Conservation (phyloP, 1,140 invertebrate species). For the Catajapyx aquilonaris region DNA sequence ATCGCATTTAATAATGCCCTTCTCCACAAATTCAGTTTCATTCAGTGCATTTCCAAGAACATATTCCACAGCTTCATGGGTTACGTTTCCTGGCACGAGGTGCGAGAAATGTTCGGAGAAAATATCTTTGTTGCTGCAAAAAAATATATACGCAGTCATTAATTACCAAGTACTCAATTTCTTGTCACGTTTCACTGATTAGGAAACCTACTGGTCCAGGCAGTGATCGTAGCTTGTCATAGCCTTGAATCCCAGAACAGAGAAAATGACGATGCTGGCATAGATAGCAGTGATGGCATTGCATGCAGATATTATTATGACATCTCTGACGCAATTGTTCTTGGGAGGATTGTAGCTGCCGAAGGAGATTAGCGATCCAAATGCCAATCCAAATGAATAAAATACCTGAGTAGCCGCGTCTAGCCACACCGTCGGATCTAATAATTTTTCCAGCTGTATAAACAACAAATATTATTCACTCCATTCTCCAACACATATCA, state of each 20-base stretch:
- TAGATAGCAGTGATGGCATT: slow-evolving; percentile 86
- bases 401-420: slow-evolving; percentile 91
- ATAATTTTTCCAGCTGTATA: slow-evolving; percentile 47
- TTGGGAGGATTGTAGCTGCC: slow-evolving; percentile 75
- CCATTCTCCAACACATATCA: slow-evolving; percentile 10
- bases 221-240: slow-evolving; percentile 58
- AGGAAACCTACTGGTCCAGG: slow-evolving; percentile 40
- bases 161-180: no score
- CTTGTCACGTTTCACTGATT: no score
- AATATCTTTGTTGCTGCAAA: not conserved
- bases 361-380: slow-evolving; percentile 78
- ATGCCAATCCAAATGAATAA: slow-evolving; percentile 82
- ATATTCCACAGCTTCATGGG: no score
- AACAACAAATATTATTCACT: slow-evolving; percentile 2
- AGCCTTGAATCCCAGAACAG: slow-evolving; percentile 71
- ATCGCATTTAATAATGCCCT: slow-evolving; percentile 27
- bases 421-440: slow-evolving; percentile 68
- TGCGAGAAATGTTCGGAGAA: not conserved
- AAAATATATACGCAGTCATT: no score
- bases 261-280: slow-evolving; percentile 77
- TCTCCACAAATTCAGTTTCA: no score
- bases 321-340: slow-evolving; percentile 77
- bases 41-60: no score
- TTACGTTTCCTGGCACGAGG: no score
- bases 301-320: slow-evolving; percentile 66